phyloP scores from a whole-genome alignment of 2,888 invertebrate species.

The Podabrus alpinus region DNA sequence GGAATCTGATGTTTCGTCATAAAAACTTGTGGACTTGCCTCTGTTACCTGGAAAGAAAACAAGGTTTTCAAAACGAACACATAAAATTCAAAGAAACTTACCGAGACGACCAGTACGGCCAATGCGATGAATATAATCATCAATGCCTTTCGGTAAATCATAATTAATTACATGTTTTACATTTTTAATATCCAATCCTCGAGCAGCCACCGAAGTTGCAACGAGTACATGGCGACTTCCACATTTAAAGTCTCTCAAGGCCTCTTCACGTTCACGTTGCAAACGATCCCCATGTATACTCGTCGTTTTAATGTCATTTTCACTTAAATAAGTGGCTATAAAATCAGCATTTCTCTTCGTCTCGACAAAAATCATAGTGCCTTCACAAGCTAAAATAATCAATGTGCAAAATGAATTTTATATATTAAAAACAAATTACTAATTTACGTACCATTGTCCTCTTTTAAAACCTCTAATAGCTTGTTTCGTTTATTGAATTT shows the following conservation, averaged over 20 bases:
- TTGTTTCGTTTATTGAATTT: constrained; percentile 76
- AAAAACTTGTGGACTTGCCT: constrained; percentile 88
- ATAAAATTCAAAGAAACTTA: constrained; percentile 31
- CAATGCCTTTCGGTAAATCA: constrained; percentile 86
- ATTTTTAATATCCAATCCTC: constrained; percentile 89
- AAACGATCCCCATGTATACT: constrained; percentile 76
- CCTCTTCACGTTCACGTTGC: constrained; percentile 74
- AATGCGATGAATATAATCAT: constrained; percentile 94
- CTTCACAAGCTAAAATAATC: constrained; percentile 40
- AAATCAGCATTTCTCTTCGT: constrained; percentile 90
- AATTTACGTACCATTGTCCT: constrained; percentile 46
- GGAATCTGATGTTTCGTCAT: constrained; percentile 65
- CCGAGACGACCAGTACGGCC: constrained; percentile 95
- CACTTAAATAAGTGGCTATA: constrained; percentile 79
- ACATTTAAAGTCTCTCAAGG: constrained; percentile 77
- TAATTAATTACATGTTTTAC: constrained; percentile 90
- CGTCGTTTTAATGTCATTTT: constrained; percentile 71
- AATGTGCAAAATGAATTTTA: neutral
- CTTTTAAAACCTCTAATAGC: constrained; percentile 69
- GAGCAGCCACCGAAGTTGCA: constrained; percentile 92
- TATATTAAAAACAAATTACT: neutral
- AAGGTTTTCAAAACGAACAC: neutral
- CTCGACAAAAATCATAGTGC: constrained; percentile 87
- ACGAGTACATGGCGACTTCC: constrained; percentile 82
- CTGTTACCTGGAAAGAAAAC: constrained; percentile 60